Evolutionary conservation across 2,113 vertebrate genomes (phyloP).

Genomic region (Todiramphus chloris): DNA sequence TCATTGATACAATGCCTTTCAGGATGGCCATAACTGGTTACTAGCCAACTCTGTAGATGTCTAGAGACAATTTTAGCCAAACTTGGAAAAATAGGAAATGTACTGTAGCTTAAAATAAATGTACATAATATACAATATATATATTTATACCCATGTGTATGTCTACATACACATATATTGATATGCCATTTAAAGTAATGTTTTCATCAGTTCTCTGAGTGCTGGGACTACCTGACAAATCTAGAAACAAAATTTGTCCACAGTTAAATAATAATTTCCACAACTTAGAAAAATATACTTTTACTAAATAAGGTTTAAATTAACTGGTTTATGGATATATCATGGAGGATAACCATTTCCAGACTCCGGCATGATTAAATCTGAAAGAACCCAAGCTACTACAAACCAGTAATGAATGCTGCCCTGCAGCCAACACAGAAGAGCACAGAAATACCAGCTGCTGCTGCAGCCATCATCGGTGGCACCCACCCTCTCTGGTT

Average conservation of each 20-base stretch:
- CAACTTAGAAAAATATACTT: constrained; percentile 82
- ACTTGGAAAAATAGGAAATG: constrained; percentile 78
- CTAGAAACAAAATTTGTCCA: constrained; percentile 64
- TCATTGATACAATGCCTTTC: constrained; percentile 30
- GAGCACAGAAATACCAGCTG: neutral
- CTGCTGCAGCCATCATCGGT: neutral
- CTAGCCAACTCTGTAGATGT: constrained; percentile 28
- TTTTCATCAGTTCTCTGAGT: constrained; percentile 67
- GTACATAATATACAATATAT: constrained; percentile 80
- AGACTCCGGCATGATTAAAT: neutral
- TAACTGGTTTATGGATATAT: constrained; percentile 42
- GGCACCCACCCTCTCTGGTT: neutral
- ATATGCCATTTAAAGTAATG: constrained; percentile 70
- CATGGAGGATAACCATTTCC: neutral
- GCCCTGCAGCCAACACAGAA: neutral
- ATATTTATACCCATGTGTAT: constrained; percentile 70
- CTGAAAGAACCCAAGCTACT: neutral
- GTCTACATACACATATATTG: constrained; percentile 64
- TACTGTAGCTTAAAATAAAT: constrained; percentile 80
- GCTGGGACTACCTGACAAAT: constrained; percentile 70
- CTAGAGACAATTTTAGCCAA: constrained; percentile 71
- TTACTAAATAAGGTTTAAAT: constrained; percentile 73
- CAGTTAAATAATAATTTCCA: constrained; percentile 72
- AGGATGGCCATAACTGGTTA: neutral
- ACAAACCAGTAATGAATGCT: neutral